Conservation (phyloP, 1,140 invertebrate genomes). For the Euura lappo region DNA sequence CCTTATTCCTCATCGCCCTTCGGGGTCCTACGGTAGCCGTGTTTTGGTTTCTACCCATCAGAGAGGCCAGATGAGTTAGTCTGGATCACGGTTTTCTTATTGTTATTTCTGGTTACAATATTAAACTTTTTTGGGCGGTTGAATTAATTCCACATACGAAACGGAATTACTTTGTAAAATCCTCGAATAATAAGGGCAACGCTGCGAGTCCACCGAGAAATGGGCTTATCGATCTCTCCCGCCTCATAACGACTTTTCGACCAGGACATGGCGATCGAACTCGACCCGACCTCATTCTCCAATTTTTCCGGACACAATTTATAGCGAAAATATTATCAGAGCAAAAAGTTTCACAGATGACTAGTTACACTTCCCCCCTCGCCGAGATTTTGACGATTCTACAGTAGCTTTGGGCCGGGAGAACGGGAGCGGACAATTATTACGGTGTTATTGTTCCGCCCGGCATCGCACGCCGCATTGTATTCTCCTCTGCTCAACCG, state of each 20-base stretch:
- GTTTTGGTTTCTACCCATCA: too few species aligned
- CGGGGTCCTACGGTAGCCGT: too few species aligned
- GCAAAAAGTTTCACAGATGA: too few species aligned
- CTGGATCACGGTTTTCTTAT: background rate
- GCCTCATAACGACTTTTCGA: too few species aligned
- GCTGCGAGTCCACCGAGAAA: too few species aligned
- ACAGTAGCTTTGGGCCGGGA: too few species aligned
- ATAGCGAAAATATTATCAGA: too few species aligned
- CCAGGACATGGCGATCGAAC: too few species aligned
- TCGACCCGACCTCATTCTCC: too few species aligned
- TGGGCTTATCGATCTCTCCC: background rate
- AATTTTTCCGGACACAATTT: too few species aligned
- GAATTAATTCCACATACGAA: background rate
- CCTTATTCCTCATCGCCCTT: background rate
- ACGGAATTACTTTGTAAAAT: background rate
- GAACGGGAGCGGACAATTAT: background rate
- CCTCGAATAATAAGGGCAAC: background rate
- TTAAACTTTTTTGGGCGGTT: background rate
- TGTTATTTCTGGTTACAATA: slow-evolving; percentile 4
- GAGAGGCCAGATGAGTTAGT: too few species aligned
- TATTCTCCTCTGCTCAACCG: background rate
- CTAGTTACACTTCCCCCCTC: too few species aligned
- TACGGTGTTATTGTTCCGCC: background rate
- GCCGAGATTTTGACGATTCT: background rate
- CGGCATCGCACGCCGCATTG: background rate